A percentile compares a stretch with the other conserved stretches of the same genome.
Evolutionary conservation across 2,797 vertebrate genomes (phyloP).

Genomic region (Parauchenoglanis punctatus): DNA sequence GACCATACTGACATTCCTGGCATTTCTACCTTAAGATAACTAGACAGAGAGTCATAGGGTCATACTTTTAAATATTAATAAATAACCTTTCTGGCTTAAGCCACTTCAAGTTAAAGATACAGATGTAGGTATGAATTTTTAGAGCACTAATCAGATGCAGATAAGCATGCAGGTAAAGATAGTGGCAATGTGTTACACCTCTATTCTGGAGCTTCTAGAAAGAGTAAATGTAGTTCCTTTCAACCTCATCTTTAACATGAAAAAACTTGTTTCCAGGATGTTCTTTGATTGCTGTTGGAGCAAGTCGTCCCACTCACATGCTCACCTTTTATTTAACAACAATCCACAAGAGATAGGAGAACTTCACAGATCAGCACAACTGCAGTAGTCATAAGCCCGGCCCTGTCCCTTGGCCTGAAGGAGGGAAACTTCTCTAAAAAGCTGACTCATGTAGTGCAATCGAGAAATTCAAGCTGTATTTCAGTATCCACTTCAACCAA

Average conservation of each 20-base stretch:
- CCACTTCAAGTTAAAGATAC: not conserved
- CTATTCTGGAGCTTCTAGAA: not conserved
- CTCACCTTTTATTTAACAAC: conserved; percentile 5
- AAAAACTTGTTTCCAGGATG: not conserved
- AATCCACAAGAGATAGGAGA: conserved; percentile 9
- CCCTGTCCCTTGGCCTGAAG: conserved; percentile 4
- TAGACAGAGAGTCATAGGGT: too few species aligned
- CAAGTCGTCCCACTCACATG: not conserved
- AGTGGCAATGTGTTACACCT: not conserved
- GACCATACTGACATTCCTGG: not conserved
- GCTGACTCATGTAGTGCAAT: conserved; percentile 5
- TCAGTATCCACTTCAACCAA: not conserved
- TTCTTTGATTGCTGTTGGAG: not conserved
- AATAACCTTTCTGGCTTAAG: not conserved
- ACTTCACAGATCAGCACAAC: conserved; percentile 25
- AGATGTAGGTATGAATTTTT: not conserved
- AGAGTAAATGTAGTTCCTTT: not conserved
- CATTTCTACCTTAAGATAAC: not conserved
- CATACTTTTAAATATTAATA: not conserved
- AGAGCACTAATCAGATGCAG: not conserved
- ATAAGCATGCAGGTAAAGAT: not conserved
- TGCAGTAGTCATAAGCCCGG: not conserved
- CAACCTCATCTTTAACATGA: not conserved
- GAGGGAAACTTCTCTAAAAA: conserved; percentile 23
- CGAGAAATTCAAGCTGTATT: conserved; percentile 11